Base-by-base conservation (phyloP, 2,113 vertebrate genomes). In the Anolis sagrei region DNA sequence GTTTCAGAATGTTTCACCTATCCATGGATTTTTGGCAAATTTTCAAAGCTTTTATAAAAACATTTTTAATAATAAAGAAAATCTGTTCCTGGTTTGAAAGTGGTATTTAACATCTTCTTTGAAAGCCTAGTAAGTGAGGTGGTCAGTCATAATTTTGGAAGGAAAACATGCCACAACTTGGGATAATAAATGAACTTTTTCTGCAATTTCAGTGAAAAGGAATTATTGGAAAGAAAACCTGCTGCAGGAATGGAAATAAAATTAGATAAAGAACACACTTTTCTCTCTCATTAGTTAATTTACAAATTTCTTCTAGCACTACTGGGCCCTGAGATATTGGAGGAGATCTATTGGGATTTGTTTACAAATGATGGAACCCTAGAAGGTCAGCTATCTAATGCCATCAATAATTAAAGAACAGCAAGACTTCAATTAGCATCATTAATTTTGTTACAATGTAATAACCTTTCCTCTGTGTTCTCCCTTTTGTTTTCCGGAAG, bases 361-460 rank as follows among this genome's bases (percentile, higher is more conserved):
- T 90, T 95, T 93, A 88, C 39, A 84, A 90, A 89, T 16, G 5
- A 39, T 34, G 84, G 32, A 80, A 91, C 85, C 74, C 74, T 88
- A 39, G 79, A 93, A 86, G 72, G 25, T 49, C 72, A 85, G n/a
- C 8, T 82, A 51, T 19, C 49, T 0, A 75, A 21, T 32, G 58
- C 85, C 10, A 91, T 91, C 70, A 88, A 86, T 89, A 92, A 89
- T 76, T 93, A 84, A 93, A 90, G 73, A 89, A 54, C 11, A 91
- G 7, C 70, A 89, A 85, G 29, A 87, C 23, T 86, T 92, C 85
- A 89, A 95, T 86, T 72, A 90, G 2, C 32, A 36, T 86, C 34
- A 90, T 86, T 91, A 90, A 83, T 91, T 85, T 90, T 93, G 27
- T 77, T 93, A 88, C 84, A 76, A 93, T 89, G 69, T 82, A 84